These are phyloP conservation scores for Rhyacichthys aspro DNA, from an alignment of 2,797 vertebrate species.

Conservation along the genomic window DNA sequence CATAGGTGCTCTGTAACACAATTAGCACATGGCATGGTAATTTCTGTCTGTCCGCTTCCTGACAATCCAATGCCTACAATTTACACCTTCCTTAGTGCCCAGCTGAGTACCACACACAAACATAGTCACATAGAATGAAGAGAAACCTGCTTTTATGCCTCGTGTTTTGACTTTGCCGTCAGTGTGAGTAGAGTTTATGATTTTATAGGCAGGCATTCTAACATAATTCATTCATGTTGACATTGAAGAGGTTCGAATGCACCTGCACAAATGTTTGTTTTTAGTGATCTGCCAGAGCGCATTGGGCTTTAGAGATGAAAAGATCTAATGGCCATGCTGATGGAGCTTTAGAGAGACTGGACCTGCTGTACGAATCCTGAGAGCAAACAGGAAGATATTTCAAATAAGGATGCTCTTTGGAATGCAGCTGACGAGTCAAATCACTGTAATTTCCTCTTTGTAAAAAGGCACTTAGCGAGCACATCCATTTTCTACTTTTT, in stretches of 20 bases:
- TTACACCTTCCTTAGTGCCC: slow-evolving; percentile 52
- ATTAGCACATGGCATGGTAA: slow-evolving; percentile 46
- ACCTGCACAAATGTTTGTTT: slow-evolving; percentile 26
- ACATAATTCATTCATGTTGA: slow-evolving; percentile 9
- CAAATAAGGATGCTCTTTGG: slow-evolving; percentile 30
- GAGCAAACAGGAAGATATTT: slow-evolving; percentile 17
- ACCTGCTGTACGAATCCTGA: slow-evolving; percentile 4
- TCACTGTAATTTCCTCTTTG: slow-evolving; percentile 60
- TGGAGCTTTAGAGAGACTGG: slow-evolving; percentile 4
- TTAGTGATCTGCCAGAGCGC: slow-evolving; percentile 12
- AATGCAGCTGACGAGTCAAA: slow-evolving; percentile 47
- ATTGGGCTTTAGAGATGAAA: slow-evolving; percentile 7
- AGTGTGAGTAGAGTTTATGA: neutral
- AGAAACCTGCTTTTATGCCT: neutral
- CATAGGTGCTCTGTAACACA: slow-evolving; percentile 41
- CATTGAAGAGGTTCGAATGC: slow-evolving; percentile 2
- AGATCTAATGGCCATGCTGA: slow-evolving; percentile 11
- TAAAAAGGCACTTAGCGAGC: slow-evolving; percentile 63
- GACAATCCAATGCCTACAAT: slow-evolving; percentile 46
- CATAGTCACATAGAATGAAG: neutral
- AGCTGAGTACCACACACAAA: slow-evolving; percentile 23
- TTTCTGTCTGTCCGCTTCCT: slow-evolving; percentile 28
- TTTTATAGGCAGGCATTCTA: slow-evolving; percentile 9
- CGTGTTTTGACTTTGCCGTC: neutral
- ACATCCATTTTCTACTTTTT: slow-evolving; percentile 61